Evolutionary conservation across 2,113 vertebrate genomes (phyloP), one percentile per base, ranked within the genome.

Genomic region (Pteropus alecto): DNA sequence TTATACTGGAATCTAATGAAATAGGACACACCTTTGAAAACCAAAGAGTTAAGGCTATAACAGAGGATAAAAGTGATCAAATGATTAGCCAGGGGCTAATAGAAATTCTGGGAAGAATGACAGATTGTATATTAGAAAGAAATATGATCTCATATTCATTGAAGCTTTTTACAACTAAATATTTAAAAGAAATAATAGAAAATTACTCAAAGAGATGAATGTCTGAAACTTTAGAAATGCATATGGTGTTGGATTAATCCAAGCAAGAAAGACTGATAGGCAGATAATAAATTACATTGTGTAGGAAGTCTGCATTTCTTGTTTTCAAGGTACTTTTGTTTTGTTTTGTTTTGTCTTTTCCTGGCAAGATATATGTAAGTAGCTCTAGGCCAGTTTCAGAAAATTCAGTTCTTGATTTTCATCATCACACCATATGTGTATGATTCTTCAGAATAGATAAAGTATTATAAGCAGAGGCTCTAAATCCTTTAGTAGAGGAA

Each of bases 81-180:
- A 98, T 99, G 98, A 97, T 98, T 98, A 98, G 98, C 98, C 98
- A 98, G 98, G 94, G 98, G 98, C 98, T 98, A 98, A 98, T 94
- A 97, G 98, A 97, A 98, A 98, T 98, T 98, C 97, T 97, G 95
- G 96, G 95, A 98, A 97, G 98, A 98, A 97, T 98, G 98, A 98
- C 98, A 99, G 98, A 98, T 98, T 98, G 96, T 93, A 58, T 98
- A 98, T 98, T 98, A 97, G 94, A 74, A 96, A 94, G 98, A 98
- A 98, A 98, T 98, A 94, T 97, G 98, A 98, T 95, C 97, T 98
- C 85, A 98, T 97, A 97, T 98, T 98, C 98, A 98, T 97, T 85
- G 93, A 98, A 97, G 97, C 95, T 97, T 98, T 98, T 93, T 97
- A 96, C 92, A 97, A 79, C 97, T 90, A 96, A 98, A 94, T 90